A percentile compares a stretch with the other conserved stretches of the same genome.
Conservation (phyloP, 2,888 invertebrate genomes). For the Papilio protenor region DNA sequence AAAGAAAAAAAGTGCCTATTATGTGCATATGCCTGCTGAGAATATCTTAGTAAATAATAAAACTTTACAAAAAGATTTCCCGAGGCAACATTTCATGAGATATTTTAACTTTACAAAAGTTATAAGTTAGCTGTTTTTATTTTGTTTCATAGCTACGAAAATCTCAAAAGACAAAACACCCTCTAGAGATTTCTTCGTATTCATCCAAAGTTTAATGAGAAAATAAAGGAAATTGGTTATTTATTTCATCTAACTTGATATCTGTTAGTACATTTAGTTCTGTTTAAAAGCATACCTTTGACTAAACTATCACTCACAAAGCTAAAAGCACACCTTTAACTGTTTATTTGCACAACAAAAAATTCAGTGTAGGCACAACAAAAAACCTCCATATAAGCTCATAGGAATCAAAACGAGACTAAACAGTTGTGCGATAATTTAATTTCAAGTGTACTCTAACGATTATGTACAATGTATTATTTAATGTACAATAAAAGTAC, state of each 20-base stretch:
- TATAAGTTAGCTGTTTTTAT: constrained; percentile 17
- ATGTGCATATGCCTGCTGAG: neutral
- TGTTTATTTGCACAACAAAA: no score
- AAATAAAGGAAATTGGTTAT: neutral
- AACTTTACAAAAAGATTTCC: constrained; percentile 17
- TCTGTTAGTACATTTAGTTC: neutral
- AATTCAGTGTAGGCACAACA: no score
- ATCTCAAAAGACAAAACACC: constrained; percentile 12
- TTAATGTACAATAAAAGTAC: no score
- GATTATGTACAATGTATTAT: no score
- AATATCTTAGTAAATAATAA: neutral
- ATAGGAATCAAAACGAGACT: no score
- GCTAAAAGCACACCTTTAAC: no score
- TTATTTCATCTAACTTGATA: neutral
- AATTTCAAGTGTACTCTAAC: no score
- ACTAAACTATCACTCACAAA: no score
- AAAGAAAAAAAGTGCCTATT: neutral
- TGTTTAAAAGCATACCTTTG: no score
- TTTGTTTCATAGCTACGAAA: constrained; percentile 20
- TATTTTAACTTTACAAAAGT: constrained; percentile 13
- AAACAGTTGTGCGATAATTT: no score
- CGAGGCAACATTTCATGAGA: constrained; percentile 11
- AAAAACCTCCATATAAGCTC: no score
- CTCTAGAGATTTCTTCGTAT: neutral
- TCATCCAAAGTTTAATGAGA: constrained; percentile 3